These are phyloP conservation scores for Periparus ater DNA, from an alignment of 2,797 vertebrate genomes.

Conservation along the genomic window DNA sequence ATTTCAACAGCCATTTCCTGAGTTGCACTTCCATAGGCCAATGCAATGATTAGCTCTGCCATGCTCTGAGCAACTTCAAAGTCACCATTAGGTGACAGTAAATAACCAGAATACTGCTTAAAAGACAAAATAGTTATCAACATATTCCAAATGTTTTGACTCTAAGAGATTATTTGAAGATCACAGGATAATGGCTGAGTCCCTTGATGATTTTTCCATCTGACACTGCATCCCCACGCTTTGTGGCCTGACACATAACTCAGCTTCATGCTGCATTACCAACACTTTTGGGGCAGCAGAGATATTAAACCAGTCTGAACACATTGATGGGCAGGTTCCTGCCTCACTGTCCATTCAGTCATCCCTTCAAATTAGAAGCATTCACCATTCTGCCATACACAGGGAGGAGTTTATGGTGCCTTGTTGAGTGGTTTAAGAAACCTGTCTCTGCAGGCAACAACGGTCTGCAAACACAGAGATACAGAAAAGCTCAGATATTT, in stretches of 20 bases:
- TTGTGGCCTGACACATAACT: background rate
- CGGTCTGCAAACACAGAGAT: background rate
- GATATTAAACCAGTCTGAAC: background rate
- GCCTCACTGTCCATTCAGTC: background rate
- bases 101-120: constrained; percentile 1
- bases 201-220: background rate
- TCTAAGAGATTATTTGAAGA: background rate
- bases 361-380: background rate
- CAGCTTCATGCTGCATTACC: background rate
- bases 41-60: background rate
- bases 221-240: background rate
- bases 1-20: background rate
- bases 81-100: background rate
- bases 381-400: background rate
- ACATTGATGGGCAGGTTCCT: background rate
- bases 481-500: background rate
- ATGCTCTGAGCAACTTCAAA: background rate
- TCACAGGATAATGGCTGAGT: background rate
- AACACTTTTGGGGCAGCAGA: background rate
- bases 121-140: background rate
- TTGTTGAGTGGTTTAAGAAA: background rate
- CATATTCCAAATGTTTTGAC: background rate
- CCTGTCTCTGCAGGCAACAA: background rate
- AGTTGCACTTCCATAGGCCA: background rate
- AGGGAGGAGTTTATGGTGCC: background rate